These are phyloP conservation scores for Macropodus opercularis DNA, from an alignment of 2,797 vertebrate genomes.

Conservation along the genomic window DNA sequence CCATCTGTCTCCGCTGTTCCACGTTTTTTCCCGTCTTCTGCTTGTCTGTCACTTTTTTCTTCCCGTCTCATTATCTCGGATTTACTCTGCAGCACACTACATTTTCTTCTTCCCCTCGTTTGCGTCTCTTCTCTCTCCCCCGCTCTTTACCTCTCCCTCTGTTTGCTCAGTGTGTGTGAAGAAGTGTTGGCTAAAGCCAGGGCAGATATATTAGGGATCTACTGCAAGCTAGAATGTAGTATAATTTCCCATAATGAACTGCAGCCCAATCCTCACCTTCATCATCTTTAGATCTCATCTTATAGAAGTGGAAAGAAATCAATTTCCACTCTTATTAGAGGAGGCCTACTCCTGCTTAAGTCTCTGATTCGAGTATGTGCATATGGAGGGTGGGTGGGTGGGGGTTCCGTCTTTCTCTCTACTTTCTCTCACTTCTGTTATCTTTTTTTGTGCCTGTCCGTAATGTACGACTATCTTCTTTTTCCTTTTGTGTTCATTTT, in stretches of 20 bases:
- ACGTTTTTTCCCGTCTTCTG: slow-evolving; percentile 37
- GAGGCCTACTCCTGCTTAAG: slow-evolving; percentile 74
- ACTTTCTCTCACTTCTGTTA: slow-evolving; percentile 53
- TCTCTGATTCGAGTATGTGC: slow-evolving; percentile 67
- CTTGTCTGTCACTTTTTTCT: slow-evolving; percentile 8
- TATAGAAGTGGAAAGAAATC: slow-evolving; percentile 80
- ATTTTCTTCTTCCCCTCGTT: background rate
- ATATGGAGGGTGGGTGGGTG: slow-evolving; percentile 47
- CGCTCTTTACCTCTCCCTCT: slow-evolving; percentile 51
- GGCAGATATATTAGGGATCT: slow-evolving; percentile 69
- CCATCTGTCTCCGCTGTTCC: slow-evolving; percentile 38
- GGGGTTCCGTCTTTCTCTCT: slow-evolving; percentile 27
- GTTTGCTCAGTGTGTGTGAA: slow-evolving; percentile 73
- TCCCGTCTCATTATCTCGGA: slow-evolving; percentile 59
- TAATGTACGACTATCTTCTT: slow-evolving; percentile 73
- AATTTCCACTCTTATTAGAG: slow-evolving; percentile 80
- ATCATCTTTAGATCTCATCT: slow-evolving; percentile 81
- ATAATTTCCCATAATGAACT: slow-evolving; percentile 79
- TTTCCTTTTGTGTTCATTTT: slow-evolving; percentile 78
- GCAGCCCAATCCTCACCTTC: slow-evolving; percentile 75
- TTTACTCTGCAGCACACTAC: slow-evolving; percentile 46
- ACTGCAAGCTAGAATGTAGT: slow-evolving; percentile 58
- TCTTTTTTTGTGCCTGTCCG: slow-evolving; percentile 59
- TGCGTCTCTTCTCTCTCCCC: slow-evolving; percentile 19
- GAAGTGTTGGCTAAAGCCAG: slow-evolving; percentile 64